Evolutionary conservation across 2,888 invertebrate species (phyloP).

Genomic region (Unio pictorum): DNA sequence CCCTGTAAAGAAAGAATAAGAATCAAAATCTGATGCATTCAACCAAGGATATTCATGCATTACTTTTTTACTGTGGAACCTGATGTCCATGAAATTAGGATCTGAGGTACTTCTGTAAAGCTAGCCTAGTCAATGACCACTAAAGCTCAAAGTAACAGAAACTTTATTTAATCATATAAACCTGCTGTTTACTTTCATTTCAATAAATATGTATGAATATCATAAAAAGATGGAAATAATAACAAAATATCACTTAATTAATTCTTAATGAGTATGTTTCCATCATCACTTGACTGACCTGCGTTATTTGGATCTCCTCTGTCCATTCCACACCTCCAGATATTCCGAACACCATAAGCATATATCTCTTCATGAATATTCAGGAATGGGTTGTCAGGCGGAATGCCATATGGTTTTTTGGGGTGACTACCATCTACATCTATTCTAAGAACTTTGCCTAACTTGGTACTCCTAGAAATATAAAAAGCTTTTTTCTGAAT

Average conservation of each 20-base stretch:
- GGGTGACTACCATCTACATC: slow-evolving; percentile 55
- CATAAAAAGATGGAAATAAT: no score
- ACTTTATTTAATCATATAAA: no score
- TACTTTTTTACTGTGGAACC: no score
- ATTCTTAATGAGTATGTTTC: no score
- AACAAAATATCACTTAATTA: no score
- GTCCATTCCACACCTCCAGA: slow-evolving; percentile 69
- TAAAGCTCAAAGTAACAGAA: no score
- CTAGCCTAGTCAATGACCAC: no score
- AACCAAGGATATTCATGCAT: neutral
- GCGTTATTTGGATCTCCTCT: slow-evolving; percentile 50
- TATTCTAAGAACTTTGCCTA: slow-evolving; percentile 66
- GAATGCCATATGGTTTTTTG: slow-evolving; percentile 56
- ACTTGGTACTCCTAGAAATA: slow-evolving; percentile 43
- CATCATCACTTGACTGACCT: slow-evolving; percentile 21
- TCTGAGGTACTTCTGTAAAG: no score
- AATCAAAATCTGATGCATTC: neutral
- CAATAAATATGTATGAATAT: no score
- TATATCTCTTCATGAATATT: slow-evolving; percentile 60
- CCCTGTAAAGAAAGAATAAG: slow-evolving; percentile 31
- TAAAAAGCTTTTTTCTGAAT: neutral
- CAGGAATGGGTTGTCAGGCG: slow-evolving; percentile 65
- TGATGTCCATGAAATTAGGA: no score
- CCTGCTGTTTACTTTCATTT: no score
- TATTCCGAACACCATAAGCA: slow-evolving; percentile 67